Conservation (phyloP, 1,140 invertebrate species). For the Neelides sp. region DNA sequence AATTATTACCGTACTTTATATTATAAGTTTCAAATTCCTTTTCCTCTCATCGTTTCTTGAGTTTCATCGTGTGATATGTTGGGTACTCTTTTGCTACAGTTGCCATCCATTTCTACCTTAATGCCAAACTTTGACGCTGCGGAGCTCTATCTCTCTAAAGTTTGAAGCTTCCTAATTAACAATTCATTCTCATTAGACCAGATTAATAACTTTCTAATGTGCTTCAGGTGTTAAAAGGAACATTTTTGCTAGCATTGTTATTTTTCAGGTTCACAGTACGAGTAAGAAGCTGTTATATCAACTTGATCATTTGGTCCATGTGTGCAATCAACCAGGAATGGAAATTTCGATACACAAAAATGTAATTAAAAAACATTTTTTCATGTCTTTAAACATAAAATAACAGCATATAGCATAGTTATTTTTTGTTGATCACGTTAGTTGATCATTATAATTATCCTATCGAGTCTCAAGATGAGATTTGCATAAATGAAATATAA, state of each 20-base stretch:
- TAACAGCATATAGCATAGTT: too few relatives aligned
- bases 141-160: conserved; percentile 25
- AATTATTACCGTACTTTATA: too few relatives aligned
- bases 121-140: conserved; percentile 21
- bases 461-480: too few relatives aligned
- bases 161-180: conserved; percentile 14
- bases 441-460: too few relatives aligned
- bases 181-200: too few relatives aligned
- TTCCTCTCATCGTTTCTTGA: conserved; percentile 9
- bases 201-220: background rate
- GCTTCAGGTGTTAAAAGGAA: conserved; percentile 1
- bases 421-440: too few relatives aligned
- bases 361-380: conserved; percentile 47
- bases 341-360: conserved; percentile 54
- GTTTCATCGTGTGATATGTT: conserved; percentile 10
- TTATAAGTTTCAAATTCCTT: background rate
- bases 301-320: conserved; percentile 86
- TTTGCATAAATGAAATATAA: too few relatives aligned
- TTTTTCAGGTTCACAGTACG: conserved; percentile 75
- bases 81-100: conserved; percentile 13
- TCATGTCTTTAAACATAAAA: conserved; percentile 3
- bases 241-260: conserved; percentile 8
- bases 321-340: conserved; percentile 76
- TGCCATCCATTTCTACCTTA: conserved; percentile 1
- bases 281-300: conserved; percentile 93